Evolutionary conservation across 1,140 invertebrate genomes (phyloP).

Genomic region (Drosophila bocki): DNA sequence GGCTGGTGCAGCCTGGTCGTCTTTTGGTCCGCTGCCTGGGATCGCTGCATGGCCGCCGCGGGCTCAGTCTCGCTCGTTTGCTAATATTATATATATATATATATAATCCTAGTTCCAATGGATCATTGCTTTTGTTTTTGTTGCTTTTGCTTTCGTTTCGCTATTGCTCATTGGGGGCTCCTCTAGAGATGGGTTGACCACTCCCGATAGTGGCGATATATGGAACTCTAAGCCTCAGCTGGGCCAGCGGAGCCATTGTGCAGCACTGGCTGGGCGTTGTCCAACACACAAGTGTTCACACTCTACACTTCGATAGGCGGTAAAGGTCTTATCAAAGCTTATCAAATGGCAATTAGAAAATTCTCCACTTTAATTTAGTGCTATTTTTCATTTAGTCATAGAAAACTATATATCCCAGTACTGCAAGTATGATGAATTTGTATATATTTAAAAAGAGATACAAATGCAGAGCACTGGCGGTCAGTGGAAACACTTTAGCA

Average conservation of each 20-base stretch:
- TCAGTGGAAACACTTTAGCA: background rate
- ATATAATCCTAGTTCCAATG: background rate
- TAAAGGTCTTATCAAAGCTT: background rate
- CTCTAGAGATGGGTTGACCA: conserved; percentile 1
- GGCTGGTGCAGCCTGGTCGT: conserved; percentile 37
- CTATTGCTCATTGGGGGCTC: conserved; percentile 17
- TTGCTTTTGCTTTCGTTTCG: conserved; percentile 18
- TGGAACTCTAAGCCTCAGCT: background rate
- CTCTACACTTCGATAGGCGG: background rate
- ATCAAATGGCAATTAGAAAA: background rate
- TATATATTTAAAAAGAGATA: background rate
- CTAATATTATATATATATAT: background rate
- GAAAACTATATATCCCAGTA: background rate
- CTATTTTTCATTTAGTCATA: background rate
- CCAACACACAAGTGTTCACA: background rate
- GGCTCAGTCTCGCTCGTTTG: conserved; percentile 8
- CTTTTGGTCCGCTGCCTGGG: conserved; percentile 51
- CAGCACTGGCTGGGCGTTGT: conserved; percentile 2
- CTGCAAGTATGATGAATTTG: background rate
- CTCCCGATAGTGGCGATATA: conserved; percentile 7
- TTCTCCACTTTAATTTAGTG: background rate
- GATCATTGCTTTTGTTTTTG: conserved; percentile 12
- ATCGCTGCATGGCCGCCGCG: conserved; percentile 56
- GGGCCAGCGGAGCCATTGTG: background rate
- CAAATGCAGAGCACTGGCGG: background rate